Evolutionary conservation across 2,888 invertebrate species (phyloP), one percentile per base, ranked within the genome.

Genomic region (Entomobrya multifasciata): DNA sequence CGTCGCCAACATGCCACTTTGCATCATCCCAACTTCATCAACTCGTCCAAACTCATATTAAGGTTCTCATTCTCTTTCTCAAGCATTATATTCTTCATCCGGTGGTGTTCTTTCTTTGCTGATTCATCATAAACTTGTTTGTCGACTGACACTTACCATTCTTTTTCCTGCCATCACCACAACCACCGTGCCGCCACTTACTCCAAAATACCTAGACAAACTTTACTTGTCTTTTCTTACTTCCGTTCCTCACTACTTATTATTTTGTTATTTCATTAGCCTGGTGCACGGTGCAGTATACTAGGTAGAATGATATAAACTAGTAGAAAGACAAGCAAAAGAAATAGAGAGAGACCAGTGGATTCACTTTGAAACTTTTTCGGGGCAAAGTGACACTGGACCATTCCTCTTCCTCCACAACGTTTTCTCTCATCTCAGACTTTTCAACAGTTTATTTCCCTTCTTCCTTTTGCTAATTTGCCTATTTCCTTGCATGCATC

Each of bases 71-170:
- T 6, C 36, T 36, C 8, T 8, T 8, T 6, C 36, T 6, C 36
- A 36, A 36, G 65, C 15, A 36, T 22, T 8, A 15, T 20, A n/a
- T 25, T 13, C 57, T 57, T 57, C 10, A 3, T 57, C 25, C 49
- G 13, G 49, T 15, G n/a, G 5, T 49, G n/a, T n/a, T n/a, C n/a
- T 13, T 49, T 57, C 55, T 20, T 67, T 74, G 74, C 74, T 74
- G 74, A 74, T 74, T 74, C 74, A 74, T 74, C 74, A 74, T 52
- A 74, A 74, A 74, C 74, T 52, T 74, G 74, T 74, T 74, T 74
- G 74, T 20, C 27, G 74, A 74, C 74, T 74, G 74, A 74, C 74
- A 74, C 74, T 55, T 74, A 36, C 30, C 30, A 55, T 74, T 55
- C 55, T 17, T 55, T 52, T 36, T 36, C 55, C 30, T 52, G 74